Percentiles rank a stretch among this genome's conserved stretches.
phyloP scores from a whole-genome alignment of 2,113 vertebrate species.

The Zosterops borbonicus region DNA sequence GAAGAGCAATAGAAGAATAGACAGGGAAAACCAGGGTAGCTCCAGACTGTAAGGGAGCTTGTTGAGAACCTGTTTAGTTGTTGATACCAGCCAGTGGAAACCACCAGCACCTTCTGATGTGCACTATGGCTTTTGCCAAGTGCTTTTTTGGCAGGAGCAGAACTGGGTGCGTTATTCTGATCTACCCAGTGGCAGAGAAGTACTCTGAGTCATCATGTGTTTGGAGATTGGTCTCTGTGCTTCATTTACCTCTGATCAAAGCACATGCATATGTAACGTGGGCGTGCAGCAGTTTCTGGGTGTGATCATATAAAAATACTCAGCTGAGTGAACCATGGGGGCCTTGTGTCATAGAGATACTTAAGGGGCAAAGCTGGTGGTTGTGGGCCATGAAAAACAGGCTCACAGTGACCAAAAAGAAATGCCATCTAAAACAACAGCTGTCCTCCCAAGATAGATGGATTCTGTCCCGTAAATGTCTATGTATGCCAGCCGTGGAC shows the following conservation, averaged over 20 bases:
- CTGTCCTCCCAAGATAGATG: background rate
- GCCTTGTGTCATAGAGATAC: background rate
- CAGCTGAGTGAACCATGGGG: background rate
- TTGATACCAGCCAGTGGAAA: background rate
- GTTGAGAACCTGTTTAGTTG: background rate
- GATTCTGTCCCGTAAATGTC: background rate
- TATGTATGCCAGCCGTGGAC: background rate
- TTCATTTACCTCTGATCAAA: conserved; percentile 6
- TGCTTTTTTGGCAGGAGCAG: background rate
- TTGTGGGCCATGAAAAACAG: background rate
- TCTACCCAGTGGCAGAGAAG: conserved; percentile 2
- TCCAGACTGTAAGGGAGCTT: background rate
- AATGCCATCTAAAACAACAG: background rate
- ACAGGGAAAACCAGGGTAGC: background rate
- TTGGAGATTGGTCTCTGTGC: background rate
- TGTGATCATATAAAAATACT: background rate
- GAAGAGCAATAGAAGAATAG: background rate
- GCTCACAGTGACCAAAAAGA: background rate
- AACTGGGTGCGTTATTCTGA: background rate
- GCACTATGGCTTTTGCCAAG: background rate
- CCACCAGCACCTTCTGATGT: background rate
- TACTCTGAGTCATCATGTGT: background rate
- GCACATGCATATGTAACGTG: background rate
- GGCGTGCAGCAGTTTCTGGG: conserved; percentile 9
- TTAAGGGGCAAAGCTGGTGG: background rate